Percentiles rank a stretch among this genome's conserved stretches.
These are phyloP conservation scores for Peromyscus attwateri DNA, from an alignment of 2,797 vertebrate species.

Conservation along the genomic window DNA sequence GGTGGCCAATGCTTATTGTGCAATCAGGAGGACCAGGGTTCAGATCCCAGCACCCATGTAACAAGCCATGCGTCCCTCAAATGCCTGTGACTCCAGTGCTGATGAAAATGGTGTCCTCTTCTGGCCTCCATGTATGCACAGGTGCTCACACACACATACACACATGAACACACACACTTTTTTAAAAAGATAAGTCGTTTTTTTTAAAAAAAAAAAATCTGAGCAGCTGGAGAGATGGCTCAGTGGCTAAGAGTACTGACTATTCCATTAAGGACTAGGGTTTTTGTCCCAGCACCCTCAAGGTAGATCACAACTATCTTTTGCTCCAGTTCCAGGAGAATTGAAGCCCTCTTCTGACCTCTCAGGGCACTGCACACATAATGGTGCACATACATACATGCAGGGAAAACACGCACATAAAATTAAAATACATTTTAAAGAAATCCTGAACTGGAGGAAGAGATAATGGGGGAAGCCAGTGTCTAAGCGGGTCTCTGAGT, in stretches of 20 bases:
- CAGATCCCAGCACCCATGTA: background rate
- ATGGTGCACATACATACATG: background rate
- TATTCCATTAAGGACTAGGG: background rate
- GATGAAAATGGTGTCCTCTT: background rate
- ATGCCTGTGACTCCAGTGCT: background rate
- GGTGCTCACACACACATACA: background rate
- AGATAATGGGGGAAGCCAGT: background rate
- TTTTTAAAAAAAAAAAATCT: no score
- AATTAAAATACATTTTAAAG: background rate
- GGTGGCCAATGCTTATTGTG: background rate
- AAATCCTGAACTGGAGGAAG: background rate
- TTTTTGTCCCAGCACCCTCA: background rate
- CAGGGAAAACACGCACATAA: background rate
- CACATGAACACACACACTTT: background rate
- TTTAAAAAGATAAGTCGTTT: background rate
- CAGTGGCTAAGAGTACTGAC: background rate
- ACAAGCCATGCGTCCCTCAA: background rate
- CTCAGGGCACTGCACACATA: background rate
- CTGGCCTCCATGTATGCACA: background rate
- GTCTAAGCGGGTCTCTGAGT: background rate
- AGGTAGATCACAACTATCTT: background rate
- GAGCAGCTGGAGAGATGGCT: background rate
- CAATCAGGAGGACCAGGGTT: background rate
- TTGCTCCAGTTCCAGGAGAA: background rate
- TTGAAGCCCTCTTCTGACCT: background rate